Percentiles rank a stretch among this genome's conserved stretches.
Evolutionary conservation across 2,888 invertebrate genomes (phyloP).

Genomic region (Chrysina gloriosa): DNA sequence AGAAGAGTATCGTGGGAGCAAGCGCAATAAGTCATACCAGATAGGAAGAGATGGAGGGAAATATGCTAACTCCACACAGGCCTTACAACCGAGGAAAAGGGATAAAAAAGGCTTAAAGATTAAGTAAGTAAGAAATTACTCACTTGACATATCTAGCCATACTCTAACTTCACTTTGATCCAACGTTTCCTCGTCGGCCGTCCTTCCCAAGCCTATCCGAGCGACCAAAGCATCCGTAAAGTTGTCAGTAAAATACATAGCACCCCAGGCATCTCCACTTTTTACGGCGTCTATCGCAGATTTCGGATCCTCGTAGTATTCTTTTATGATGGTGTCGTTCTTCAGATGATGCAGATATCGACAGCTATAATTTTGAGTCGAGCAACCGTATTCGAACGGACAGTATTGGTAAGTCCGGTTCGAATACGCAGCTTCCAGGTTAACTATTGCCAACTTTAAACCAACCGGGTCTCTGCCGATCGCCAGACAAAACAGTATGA

Average conservation of each 20-base stretch:
- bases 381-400: conserved; percentile 74
- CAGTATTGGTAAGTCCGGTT: conserved; percentile 64
- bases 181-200: conserved; percentile 87
- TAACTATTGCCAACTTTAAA: conserved; percentile 83
- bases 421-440: conserved; percentile 74
- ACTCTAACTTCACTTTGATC: conserved; percentile 89
- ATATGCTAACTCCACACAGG: no score
- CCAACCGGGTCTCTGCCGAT: conserved; percentile 90
- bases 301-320: conserved; percentile 74
- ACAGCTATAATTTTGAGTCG: conserved; percentile 79
- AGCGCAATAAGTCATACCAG: no score
- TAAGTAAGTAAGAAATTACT: conserved; percentile 55
- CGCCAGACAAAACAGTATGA: conserved; percentile 92
- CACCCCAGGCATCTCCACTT: conserved; percentile 88
- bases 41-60: no score
- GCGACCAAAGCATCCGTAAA: conserved; percentile 89
- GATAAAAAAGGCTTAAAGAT: background rate
- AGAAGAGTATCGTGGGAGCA: no score
- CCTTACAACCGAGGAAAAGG: no score
- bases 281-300: conserved; percentile 79
- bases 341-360: conserved; percentile 82
- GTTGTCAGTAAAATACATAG: conserved; percentile 87
- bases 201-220: conserved; percentile 81
- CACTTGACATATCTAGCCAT: conserved; percentile 93
- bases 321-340: conserved; percentile 77